Conservation (phyloP, 1,140 invertebrate genomes). For the Meteorus sp. region DNA sequence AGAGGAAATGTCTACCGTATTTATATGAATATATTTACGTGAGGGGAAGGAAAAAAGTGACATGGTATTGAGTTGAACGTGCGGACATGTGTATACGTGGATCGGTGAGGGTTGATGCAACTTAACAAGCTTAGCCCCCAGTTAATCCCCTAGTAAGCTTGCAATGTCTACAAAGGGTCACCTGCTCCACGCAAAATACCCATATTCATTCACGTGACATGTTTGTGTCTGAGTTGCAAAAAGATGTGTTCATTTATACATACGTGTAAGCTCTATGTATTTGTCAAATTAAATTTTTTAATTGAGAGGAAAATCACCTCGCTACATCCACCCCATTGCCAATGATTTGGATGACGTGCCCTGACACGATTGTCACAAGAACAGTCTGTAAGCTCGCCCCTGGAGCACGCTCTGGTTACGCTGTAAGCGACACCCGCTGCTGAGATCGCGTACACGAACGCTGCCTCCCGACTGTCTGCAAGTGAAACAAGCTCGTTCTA, state of each 20-base stretch:
- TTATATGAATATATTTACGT: background rate
- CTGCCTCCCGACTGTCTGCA: slow-evolving; percentile 82
- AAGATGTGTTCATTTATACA: too few relatives aligned
- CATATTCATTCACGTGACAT: slow-evolving; percentile 50
- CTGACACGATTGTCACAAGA: slow-evolving; percentile 81
- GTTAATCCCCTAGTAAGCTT: slow-evolving; percentile 60
- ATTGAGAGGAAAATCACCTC: slow-evolving; percentile 60
- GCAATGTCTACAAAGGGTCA: slow-evolving; percentile 62
- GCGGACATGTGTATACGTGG: background rate
- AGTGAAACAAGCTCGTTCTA: slow-evolving; percentile 35
- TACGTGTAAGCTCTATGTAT: too few relatives aligned
- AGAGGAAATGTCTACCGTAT: background rate
- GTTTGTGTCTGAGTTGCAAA: slow-evolving; percentile 21
- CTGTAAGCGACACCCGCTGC: slow-evolving; percentile 88
- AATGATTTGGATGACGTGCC: slow-evolving; percentile 70
- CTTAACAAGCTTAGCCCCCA: slow-evolving; percentile 59
- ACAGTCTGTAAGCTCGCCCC: slow-evolving; percentile 84
- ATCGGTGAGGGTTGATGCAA: slow-evolving; percentile 46
- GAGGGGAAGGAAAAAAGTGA: background rate
- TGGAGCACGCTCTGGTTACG: slow-evolving; percentile 85
- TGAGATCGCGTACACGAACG: slow-evolving; percentile 83
- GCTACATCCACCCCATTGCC: slow-evolving; percentile 84
- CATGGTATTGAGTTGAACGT: background rate
- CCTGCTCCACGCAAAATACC: slow-evolving; percentile 58
- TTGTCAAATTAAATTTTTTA: too few relatives aligned